phyloP scores from a whole-genome alignment of 2,888 invertebrate genomes.

The Agrochola lychnidis region DNA sequence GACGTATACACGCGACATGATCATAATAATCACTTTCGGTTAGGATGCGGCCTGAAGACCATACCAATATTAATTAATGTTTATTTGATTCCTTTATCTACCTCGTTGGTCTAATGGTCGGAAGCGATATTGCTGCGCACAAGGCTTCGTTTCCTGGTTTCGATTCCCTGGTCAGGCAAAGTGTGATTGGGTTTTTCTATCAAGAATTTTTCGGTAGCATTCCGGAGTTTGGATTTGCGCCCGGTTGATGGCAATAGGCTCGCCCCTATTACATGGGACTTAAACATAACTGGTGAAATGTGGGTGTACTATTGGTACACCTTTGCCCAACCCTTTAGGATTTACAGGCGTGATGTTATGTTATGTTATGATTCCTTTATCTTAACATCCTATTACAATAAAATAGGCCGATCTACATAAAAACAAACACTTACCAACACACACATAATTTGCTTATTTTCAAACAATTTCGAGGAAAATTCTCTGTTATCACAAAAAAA shows the following conservation, averaged over 20 bases:
- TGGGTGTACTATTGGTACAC: background rate
- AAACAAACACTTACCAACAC: background rate
- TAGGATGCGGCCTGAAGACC: background rate
- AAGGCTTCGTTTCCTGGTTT: too few species aligned
- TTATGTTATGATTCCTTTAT: too few species aligned
- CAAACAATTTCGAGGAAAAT: slow-evolving; percentile 2
- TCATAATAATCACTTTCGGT: background rate
- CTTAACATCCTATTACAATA: too few species aligned
- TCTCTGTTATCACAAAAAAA: slow-evolving; percentile 17
- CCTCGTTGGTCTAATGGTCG: too few species aligned
- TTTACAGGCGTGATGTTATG: too few species aligned
- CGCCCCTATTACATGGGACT: background rate
- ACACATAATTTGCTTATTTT: background rate
- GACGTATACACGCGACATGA: too few species aligned
- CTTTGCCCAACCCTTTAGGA: background rate
- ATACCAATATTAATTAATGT: background rate
- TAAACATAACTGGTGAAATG: background rate
- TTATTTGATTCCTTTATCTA: too few species aligned
- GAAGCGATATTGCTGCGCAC: too few species aligned
- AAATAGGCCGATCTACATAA: background rate
- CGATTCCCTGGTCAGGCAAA: too few species aligned
- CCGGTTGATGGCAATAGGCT: background rate
- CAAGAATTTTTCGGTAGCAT: too few species aligned
- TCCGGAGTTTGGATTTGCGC: background rate
- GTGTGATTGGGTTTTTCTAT: too few species aligned